Evolutionary conservation across 1,140 invertebrate species (phyloP).

Genomic region (Drosophila albomicans): DNA sequence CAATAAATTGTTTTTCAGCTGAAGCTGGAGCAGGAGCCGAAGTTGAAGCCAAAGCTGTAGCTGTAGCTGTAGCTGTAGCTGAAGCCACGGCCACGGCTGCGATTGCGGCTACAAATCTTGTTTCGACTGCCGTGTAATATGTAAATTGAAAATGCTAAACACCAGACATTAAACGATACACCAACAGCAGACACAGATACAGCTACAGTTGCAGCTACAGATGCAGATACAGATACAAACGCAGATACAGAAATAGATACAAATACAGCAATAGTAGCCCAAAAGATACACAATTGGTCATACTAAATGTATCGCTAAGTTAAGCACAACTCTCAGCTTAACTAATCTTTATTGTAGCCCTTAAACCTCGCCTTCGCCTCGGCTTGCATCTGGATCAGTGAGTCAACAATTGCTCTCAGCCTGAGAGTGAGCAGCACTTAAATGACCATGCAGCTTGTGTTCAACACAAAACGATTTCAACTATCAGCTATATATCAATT

Average conservation of each 20-base stretch:
- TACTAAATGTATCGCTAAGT: neutral
- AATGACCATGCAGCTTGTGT: neutral
- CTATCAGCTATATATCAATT: no score
- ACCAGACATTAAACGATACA: slow-evolving; percentile 70
- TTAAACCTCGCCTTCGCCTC: neutral
- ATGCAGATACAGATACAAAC: slow-evolving; percentile 30
- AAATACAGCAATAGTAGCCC: slow-evolving; percentile 4
- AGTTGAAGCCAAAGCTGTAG: neutral
- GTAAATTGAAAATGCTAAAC: slow-evolving; percentile 83
- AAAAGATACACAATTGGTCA: slow-evolving; percentile 7
- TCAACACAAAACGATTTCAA: no score
- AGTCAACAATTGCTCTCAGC: neutral
- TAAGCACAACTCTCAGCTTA: neutral
- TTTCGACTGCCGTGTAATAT: slow-evolving; percentile 79
- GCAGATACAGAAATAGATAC: slow-evolving; percentile 3
- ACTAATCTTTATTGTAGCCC: slow-evolving; percentile 1
- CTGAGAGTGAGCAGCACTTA: neutral
- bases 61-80: neutral
- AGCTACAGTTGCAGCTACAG: slow-evolving; percentile 29
- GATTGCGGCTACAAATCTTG: slow-evolving; percentile 70
- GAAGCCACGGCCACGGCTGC: slow-evolving; percentile 4
- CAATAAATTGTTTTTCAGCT: slow-evolving; percentile 72
- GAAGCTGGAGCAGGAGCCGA: neutral
- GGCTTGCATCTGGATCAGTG: neutral
- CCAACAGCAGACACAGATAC: slow-evolving; percentile 45